These are phyloP conservation scores for Irena cyanogastra DNA, from an alignment of 2,113 vertebrate species.

Conservation along the genomic window DNA sequence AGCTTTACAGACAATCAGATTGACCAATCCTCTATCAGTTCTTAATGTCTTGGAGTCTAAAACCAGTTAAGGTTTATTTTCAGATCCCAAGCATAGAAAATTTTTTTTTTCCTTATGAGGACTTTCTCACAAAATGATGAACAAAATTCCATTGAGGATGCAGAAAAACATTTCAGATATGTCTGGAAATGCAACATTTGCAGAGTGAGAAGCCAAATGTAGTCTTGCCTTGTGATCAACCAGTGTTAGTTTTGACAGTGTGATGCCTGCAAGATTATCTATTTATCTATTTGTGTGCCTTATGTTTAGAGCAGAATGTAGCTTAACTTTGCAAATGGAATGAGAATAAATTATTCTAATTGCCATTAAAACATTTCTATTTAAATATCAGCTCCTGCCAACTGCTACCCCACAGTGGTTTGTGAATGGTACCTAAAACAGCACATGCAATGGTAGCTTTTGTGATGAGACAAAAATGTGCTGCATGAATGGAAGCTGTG, in stretches of 20 bases:
- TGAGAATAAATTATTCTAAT: constrained; percentile 16
- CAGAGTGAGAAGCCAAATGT: background rate
- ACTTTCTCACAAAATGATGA: background rate
- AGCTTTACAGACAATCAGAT: background rate
- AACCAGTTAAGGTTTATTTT: background rate
- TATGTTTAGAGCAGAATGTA: background rate
- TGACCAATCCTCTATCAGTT: background rate
- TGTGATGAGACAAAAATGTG: background rate
- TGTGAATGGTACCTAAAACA: background rate
- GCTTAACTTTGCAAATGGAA: background rate
- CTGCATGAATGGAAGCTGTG: background rate
- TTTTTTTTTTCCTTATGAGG: background rate
- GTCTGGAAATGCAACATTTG: background rate
- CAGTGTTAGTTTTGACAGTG: background rate
- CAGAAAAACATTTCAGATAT: background rate
- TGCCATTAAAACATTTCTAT: constrained; percentile 1
- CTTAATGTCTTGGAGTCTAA: background rate
- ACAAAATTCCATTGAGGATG: background rate
- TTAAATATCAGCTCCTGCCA: background rate
- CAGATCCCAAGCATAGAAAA: background rate
- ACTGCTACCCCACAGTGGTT: background rate
- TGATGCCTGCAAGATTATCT: background rate
- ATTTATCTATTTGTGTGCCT: background rate
- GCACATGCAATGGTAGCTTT: background rate
- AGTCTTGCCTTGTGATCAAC: background rate